Percentiles rank a stretch among this genome's conserved stretches.
Conservation (phyloP, 1,140 invertebrate genomes). For the Trichomalopsis sarcophagae region DNA sequence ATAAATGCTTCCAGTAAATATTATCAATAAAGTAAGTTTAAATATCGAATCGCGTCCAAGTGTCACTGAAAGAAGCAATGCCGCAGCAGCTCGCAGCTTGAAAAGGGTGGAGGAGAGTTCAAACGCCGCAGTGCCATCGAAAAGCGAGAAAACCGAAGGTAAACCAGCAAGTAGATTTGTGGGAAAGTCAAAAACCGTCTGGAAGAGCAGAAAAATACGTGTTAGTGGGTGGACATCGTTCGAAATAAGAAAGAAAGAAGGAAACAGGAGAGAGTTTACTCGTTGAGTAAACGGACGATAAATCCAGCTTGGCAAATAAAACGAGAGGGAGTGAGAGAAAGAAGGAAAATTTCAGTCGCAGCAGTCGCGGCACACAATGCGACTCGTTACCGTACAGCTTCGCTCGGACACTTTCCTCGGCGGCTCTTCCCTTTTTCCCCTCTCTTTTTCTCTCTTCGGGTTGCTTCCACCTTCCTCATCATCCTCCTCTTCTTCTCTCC, state of each 20-base stretch:
- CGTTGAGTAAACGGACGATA: conserved; percentile 62
- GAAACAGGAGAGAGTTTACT: conserved; percentile 34
- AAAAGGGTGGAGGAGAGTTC: too few relatives aligned
- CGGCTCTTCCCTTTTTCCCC: not conserved
- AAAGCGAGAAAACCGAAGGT: conserved; percentile 22
- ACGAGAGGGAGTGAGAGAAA: conserved; percentile 43
- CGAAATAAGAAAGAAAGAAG: conserved; percentile 31
- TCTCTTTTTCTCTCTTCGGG: conserved; percentile 19
- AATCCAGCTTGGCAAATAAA: conserved; percentile 61
- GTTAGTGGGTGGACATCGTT: conserved; percentile 35
- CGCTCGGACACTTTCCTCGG: conserved; percentile 36
- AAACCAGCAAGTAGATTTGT: not conserved
- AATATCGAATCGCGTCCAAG: too few relatives aligned
- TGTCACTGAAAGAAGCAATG: too few relatives aligned
- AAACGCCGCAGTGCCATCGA: not conserved
- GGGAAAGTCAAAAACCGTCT: conserved; percentile 22
- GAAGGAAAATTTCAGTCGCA: conserved; percentile 56
- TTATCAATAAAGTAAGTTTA: too few relatives aligned
- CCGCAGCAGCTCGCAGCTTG: too few relatives aligned
- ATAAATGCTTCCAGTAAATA: too few relatives aligned
- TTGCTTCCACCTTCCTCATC: conserved; percentile 39
- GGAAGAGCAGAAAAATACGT: conserved; percentile 41
- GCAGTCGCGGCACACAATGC: conserved; percentile 57
- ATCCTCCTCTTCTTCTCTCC: conserved; percentile 38
- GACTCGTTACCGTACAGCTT: conserved; percentile 59